Conservation (phyloP, 2,888 invertebrate species). For the Caenorhabditis uteleia region DNA sequence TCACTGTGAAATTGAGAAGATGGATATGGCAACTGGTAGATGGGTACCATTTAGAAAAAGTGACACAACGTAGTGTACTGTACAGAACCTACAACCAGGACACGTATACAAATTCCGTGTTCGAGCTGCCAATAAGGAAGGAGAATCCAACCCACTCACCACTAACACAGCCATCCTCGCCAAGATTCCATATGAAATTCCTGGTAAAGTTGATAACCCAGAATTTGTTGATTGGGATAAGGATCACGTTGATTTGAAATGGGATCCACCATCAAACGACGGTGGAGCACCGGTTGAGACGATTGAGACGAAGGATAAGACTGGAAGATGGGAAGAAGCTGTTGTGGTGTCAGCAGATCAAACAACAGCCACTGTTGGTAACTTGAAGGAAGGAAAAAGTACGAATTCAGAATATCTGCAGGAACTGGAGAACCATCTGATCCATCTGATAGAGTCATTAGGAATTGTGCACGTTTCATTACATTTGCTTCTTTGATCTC, state of each 20-base stretch:
- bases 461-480: too few relatives aligned
- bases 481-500: too few relatives aligned
- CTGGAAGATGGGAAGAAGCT: slow-evolving; percentile 79
- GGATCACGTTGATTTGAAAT: slow-evolving; percentile 89
- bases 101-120: slow-evolving; percentile 95
- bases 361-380: slow-evolving; percentile 75
- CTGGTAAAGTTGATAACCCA: slow-evolving; percentile 87
- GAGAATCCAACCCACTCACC: slow-evolving; percentile 91
- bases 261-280: slow-evolving; percentile 83
- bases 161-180: slow-evolving; percentile 92
- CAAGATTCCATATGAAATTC: slow-evolving; percentile 97
- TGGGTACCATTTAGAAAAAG: slow-evolving; percentile 72
- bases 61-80: slow-evolving; percentile 60
- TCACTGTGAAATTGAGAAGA: slow-evolving; percentile 78
- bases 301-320: slow-evolving; percentile 84
- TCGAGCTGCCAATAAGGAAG: slow-evolving; percentile 95
- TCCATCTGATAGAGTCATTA: slow-evolving; percentile 70
- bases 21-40: slow-evolving; percentile 89
- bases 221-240: slow-evolving; percentile 93
- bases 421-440: slow-evolving; percentile 79
- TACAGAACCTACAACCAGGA: slow-evolving; percentile 80
- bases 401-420: slow-evolving; percentile 92
- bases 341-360: slow-evolving; percentile 83
- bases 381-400: slow-evolving; percentile 85
- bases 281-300: slow-evolving; percentile 66